These are phyloP conservation scores for Choreutis nemorana DNA, from an alignment of 2,888 invertebrate genomes.

Conservation along the genomic window DNA sequence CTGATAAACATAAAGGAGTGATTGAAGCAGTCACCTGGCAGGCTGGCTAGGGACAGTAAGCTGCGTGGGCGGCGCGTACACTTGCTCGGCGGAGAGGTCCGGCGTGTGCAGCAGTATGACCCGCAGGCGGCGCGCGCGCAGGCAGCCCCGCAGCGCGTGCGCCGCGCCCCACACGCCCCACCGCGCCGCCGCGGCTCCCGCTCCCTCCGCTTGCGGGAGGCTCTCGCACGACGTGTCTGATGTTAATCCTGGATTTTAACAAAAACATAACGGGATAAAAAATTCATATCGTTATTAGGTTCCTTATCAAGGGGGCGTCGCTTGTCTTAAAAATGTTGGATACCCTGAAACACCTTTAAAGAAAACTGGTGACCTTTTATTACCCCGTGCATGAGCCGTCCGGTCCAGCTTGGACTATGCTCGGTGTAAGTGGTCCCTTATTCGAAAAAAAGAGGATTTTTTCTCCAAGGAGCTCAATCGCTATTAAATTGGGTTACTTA, in stretches of 20 bases:
- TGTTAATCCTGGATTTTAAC: conserved; percentile 53
- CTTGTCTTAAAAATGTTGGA: too few relatives aligned
- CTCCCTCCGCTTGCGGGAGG: conserved; percentile 33
- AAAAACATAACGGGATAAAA: too few relatives aligned
- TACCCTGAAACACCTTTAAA: too few relatives aligned
- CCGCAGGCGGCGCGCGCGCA: conserved; percentile 74
- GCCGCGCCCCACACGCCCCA: conserved; percentile 85
- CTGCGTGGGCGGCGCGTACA: conserved; percentile 70
- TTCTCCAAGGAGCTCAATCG: too few relatives aligned
- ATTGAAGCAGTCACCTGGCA: conserved; percentile 27
- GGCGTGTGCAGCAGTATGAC: conserved; percentile 80
- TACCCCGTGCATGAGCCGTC: too few relatives aligned
- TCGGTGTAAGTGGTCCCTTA: too few relatives aligned
- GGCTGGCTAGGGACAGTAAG: conserved; percentile 46
- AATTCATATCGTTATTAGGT: too few relatives aligned
- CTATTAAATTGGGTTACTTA: too few relatives aligned
- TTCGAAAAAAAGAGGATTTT: too few relatives aligned
- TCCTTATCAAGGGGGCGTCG: too few relatives aligned
- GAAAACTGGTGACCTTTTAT: too few relatives aligned
- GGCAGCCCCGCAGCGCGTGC: conserved; percentile 73
- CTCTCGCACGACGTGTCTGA: conserved; percentile 56
- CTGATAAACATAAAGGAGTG: neutral
- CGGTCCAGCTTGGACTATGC: too few relatives aligned
- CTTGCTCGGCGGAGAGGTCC: conserved; percentile 69
- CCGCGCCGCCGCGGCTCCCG: conserved; percentile 65